phyloP scores from a whole-genome alignment of 2,797 vertebrate species.

The Sebastiscus tertius region DNA sequence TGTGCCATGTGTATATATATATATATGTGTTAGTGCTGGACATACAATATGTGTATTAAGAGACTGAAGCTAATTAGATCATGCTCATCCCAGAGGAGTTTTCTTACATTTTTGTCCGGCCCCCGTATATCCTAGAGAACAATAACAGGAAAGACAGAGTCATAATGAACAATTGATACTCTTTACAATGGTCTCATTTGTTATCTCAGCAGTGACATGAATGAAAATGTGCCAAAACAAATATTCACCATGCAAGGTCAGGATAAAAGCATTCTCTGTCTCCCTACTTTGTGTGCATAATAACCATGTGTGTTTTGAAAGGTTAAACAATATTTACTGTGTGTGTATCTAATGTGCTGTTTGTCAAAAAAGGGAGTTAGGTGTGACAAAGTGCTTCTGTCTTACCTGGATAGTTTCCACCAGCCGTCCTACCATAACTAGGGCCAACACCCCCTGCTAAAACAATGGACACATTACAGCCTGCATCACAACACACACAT shows the following conservation, averaged over 20 bases:
- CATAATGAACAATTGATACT: slow-evolving; percentile 22
- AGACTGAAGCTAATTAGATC: neutral
- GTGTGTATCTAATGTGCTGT: too few species aligned
- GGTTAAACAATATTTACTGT: neutral
- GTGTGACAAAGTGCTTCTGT: neutral
- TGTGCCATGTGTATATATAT: neutral
- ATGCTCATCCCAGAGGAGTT: slow-evolving; percentile 17
- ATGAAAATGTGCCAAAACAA: slow-evolving; percentile 14
- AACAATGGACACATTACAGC: slow-evolving; percentile 44
- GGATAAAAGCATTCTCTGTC: neutral
- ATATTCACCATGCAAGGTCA: neutral
- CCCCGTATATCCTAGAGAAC: slow-evolving; percentile 68
- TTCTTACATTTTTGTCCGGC: slow-evolving; percentile 79
- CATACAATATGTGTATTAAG: neutral
- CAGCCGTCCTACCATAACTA: slow-evolving; percentile 64
- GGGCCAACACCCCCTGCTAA: slow-evolving; percentile 70
- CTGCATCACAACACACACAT: neutral
- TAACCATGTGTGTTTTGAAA: neutral
- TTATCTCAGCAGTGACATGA: neutral
- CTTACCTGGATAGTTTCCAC: slow-evolving; percentile 75
- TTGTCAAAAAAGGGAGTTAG: neutral
- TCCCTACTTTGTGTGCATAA: neutral
- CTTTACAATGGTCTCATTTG: slow-evolving; percentile 4
- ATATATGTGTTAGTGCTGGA: neutral
- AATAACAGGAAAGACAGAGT: slow-evolving; percentile 56